A percentile compares a stretch with the other conserved stretches of the same genome.
Conservation (phyloP, 2,113 vertebrate genomes). For the Larimichthys polyactis region DNA sequence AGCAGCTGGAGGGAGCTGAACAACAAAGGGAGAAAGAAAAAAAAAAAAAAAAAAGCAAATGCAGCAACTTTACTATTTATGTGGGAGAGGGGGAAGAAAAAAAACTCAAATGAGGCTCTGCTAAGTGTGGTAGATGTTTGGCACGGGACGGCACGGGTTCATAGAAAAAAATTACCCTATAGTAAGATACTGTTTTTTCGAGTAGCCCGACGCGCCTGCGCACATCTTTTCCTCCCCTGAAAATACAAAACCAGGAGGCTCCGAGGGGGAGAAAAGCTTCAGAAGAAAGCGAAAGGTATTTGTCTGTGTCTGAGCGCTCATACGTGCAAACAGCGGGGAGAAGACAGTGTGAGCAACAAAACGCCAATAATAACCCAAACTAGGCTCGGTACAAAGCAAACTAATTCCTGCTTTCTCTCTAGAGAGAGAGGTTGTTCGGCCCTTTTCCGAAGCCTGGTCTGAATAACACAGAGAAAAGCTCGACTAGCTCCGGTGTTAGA, state of each 20-base stretch:
- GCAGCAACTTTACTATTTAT: constrained; percentile 2
- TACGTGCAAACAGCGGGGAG: not conserved
- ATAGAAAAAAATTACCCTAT: not conserved
- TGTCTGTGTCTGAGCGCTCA: not conserved
- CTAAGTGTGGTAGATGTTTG: not conserved
- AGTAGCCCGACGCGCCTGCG: not conserved
- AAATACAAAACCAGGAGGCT: constrained; percentile 14
- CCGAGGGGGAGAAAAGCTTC: constrained; percentile 1
- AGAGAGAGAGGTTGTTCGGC: not conserved
- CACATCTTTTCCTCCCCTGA: not conserved
- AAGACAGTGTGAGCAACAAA: not conserved
- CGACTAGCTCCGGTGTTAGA: not conserved
- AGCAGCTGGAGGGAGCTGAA: not conserved
- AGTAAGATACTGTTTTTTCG: constrained; percentile 1
- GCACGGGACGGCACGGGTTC: not conserved
- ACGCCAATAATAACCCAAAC: constrained; percentile 6
- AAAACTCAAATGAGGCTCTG: not conserved
- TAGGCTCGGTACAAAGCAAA: not conserved
- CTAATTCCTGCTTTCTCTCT: not conserved
- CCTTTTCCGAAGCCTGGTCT: not conserved
- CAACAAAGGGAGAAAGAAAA: constrained; percentile 23
- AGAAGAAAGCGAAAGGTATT: not conserved
- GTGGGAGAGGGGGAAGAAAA: not conserved
- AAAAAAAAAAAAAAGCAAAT: not conserved
- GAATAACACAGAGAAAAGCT: not conserved